Evolutionary conservation across 2,888 invertebrate species (phyloP), one percentile per base, ranked within the genome.

Genomic region (Andricus quercusramuli): DNA sequence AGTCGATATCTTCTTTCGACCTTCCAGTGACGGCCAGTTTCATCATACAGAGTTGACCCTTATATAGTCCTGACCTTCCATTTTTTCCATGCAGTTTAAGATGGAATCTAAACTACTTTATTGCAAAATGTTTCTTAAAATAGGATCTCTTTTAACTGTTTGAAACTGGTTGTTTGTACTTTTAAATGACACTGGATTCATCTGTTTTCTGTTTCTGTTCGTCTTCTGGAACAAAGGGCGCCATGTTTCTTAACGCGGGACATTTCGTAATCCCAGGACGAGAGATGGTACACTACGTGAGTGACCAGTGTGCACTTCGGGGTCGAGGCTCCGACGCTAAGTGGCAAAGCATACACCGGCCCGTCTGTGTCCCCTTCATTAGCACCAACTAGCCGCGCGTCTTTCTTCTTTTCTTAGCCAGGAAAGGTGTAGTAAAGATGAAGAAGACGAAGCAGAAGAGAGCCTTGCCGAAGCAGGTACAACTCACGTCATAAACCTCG

Each of bases 281-380:
- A 37, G 64, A 77, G 80, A 80, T 76, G 80, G 68, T 78, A 79
- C 80, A 80, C 44, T 44, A 44, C 74, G 79, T 77, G 80, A 77
- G 74, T 78, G 59, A 65, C 56, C 78, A 79, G 82, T 79, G 80
- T 84, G 83, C 83, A 84, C 87, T 88, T 85, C 85, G 86, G 86
- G 86, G 87, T 89, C 88, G 88, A 88, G 85, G 87, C 86, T 88
- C 85, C 79, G 86, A 85, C 86, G 91, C 90, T 91, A 92, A 92
- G 90, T 91, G 90, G 89, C 87, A 89, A 88, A 89, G 92, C 87
- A 92, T 89, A 92, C 91, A 91, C 84, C 84, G 88, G 86, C 86
- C 87, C 86, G 88, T 89, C 90, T 90, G 90, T 91, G 90, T 91
- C 91, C 89, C 89, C 90, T 91, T 91, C 91, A 92, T 92, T 92